Evolutionary conservation across 2,113 vertebrate genomes (phyloP).

Genomic region (Microcebus ravelobensis): DNA sequence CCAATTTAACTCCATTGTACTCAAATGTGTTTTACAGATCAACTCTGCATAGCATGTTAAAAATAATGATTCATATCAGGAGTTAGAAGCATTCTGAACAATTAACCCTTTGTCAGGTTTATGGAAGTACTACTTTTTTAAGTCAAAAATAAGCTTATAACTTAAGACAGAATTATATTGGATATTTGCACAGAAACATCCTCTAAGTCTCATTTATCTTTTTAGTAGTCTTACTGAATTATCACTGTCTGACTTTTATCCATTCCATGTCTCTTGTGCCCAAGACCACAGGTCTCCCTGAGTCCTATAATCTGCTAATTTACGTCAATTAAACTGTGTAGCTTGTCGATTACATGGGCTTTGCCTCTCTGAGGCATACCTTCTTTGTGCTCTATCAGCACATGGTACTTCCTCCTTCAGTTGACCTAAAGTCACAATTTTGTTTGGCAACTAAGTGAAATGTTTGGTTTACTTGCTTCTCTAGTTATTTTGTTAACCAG

Average conservation of each 20-base stretch:
- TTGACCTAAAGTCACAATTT: background rate
- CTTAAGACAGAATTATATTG: background rate
- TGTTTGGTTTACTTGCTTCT: background rate
- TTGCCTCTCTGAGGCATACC: background rate
- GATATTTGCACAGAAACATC: background rate
- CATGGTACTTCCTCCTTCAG: no score
- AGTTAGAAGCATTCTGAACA: background rate
- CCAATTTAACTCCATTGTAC: background rate
- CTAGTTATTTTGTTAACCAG: background rate
- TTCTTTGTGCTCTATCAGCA: background rate
- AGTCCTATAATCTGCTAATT: background rate
- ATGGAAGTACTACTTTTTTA: background rate
- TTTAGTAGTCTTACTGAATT: slow-evolving; percentile 6
- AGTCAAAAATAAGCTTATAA: background rate
- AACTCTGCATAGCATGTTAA: background rate
- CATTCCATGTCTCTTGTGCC: background rate
- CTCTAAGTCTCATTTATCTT: background rate
- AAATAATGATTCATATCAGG: background rate
- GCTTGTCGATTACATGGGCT: background rate
- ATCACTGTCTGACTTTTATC: background rate
- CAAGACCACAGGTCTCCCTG: background rate
- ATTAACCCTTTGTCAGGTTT: background rate
- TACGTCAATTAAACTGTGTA: background rate
- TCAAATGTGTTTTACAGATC: background rate
- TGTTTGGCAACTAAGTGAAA: background rate